These are phyloP conservation scores for Trichonephila clavipes DNA, from an alignment of 1,140 invertebrate species.

Conservation along the genomic window DNA sequence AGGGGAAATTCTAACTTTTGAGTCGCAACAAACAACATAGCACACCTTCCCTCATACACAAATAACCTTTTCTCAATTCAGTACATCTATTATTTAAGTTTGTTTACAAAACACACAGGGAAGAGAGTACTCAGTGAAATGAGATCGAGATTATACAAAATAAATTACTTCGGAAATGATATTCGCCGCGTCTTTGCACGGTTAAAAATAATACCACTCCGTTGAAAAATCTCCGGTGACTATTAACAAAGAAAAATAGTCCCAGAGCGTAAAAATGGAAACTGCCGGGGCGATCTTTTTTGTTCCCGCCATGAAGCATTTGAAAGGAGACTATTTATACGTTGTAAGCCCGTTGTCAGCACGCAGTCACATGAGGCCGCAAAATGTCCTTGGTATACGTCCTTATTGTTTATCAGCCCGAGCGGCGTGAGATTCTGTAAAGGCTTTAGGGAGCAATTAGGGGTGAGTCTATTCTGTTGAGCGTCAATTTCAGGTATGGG, in stretches of 20 bases:
- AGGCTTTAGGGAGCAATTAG: not conserved
- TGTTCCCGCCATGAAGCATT: not conserved
- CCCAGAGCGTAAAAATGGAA: not conserved
- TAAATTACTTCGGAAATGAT: slow-evolving; percentile 2
- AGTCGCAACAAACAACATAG: not conserved
- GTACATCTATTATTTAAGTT: not conserved
- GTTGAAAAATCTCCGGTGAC: not conserved
- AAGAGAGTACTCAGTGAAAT: not conserved
- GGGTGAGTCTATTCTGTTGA: not conserved
- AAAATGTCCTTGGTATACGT: not conserved
- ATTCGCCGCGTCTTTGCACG: not conserved
- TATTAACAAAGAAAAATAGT: not conserved
- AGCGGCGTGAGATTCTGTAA: not conserved
- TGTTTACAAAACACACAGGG: not conserved
- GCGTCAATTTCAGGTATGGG: too few relatives aligned
- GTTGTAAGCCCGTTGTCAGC: not conserved
- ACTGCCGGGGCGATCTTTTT: not conserved
- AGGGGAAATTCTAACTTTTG: not conserved
- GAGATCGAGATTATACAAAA: not conserved
- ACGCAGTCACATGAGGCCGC: not conserved
- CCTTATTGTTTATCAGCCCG: not conserved
- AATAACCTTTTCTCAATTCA: too few relatives aligned
- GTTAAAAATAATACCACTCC: not conserved
- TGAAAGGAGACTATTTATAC: not conserved
- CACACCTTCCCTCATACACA: not conserved